Percentiles rank a stretch among this genome's conserved stretches.
Conservation (phyloP, 1,140 invertebrate species). For the Bombus sibiricus region DNA sequence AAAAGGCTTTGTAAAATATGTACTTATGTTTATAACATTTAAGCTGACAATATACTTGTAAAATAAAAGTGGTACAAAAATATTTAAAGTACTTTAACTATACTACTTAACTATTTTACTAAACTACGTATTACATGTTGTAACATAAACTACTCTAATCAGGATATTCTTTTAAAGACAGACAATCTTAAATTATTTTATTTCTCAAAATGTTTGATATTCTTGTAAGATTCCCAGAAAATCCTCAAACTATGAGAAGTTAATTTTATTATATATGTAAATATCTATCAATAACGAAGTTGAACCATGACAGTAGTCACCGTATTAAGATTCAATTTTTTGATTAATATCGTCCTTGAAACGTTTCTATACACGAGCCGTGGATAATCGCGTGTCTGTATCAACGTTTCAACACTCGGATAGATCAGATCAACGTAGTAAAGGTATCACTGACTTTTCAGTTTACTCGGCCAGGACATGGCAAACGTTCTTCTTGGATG, state of each 20-base stretch:
- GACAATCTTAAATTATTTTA: neutral
- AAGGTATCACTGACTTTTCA: neutral
- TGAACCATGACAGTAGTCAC: neutral
- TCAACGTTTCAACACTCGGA: neutral
- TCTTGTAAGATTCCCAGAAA: too few relatives aligned
- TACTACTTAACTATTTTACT: too few relatives aligned
- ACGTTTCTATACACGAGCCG: neutral
- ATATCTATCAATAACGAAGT: neutral
- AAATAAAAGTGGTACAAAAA: too few relatives aligned
- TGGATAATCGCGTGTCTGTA: neutral
- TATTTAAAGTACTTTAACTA: too few relatives aligned
- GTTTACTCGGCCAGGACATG: neutral
- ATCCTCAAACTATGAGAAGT: too few relatives aligned
- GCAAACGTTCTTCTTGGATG: too few relatives aligned
- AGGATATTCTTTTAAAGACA: neutral
- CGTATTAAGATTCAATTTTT: neutral
- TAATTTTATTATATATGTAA: neutral
- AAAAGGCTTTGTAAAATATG: too few relatives aligned
- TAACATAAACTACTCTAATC: neutral
- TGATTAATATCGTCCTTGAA: slow-evolving; percentile 10
- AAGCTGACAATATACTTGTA: too few relatives aligned
- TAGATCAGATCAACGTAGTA: neutral
- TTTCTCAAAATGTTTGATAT: neutral
- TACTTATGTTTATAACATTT: too few relatives aligned
- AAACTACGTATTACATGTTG: neutral